Evolutionary conservation across 2,797 vertebrate species (phyloP).

Genomic region (Gymnothorax reevesii): DNA sequence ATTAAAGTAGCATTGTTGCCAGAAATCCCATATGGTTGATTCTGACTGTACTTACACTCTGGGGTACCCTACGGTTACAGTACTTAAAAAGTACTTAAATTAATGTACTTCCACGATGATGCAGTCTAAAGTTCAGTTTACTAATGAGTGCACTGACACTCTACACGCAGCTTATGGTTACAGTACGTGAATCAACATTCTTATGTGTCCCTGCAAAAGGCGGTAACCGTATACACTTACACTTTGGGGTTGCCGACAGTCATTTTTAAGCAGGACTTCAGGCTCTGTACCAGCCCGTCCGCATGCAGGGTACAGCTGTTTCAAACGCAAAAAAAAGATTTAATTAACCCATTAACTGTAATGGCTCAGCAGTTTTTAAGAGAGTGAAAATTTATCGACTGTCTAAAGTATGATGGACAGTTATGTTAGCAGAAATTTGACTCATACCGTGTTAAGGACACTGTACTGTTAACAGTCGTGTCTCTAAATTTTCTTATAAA

Average conservation of each 20-base stretch:
- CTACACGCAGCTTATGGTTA: not conserved
- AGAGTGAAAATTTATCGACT: too few species aligned
- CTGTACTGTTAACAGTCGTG: too few species aligned
- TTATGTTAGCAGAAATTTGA: too few species aligned
- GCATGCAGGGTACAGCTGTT: slow-evolving; percentile 61
- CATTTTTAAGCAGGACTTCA: slow-evolving; percentile 58
- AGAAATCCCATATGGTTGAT: too few species aligned
- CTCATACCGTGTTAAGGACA: too few species aligned
- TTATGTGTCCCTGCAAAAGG: too few species aligned
- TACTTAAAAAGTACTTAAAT: not conserved
- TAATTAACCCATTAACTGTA: too few species aligned
- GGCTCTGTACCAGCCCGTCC: slow-evolving; percentile 45
- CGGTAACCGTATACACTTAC: slow-evolving; percentile 51
- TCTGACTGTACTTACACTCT: not conserved
- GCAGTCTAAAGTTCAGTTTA: too few species aligned
- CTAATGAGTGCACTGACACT: not conserved
- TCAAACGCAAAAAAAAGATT: slow-evolving; percentile 19
- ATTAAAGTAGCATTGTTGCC: too few species aligned
- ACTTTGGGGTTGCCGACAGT: slow-evolving; percentile 35
- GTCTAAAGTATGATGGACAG: too few species aligned
- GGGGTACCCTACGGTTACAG: not conserved
- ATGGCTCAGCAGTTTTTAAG: not conserved
- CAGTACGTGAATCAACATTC: not conserved
- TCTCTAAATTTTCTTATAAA: too few species aligned
- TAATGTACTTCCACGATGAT: not conserved